These are phyloP conservation scores for Eilema caniola DNA, from an alignment of 2,888 invertebrate genomes.

Conservation along the genomic window DNA sequence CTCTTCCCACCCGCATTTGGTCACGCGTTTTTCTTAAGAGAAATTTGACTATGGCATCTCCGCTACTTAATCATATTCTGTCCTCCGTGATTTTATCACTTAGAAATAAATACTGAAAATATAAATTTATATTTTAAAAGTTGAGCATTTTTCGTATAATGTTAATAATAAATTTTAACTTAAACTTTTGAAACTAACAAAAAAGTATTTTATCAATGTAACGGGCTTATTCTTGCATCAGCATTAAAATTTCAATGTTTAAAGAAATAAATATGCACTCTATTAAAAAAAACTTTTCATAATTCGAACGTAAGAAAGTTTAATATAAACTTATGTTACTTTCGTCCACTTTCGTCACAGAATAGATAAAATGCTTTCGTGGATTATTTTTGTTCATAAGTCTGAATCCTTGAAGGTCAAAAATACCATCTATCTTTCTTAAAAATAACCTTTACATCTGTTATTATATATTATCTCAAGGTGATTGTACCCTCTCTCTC, in stretches of 20 bases:
- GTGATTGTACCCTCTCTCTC: background rate
- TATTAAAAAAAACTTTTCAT: background rate
- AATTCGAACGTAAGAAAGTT: background rate
- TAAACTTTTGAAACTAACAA: background rate
- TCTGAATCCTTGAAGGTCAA: background rate
- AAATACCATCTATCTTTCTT: background rate
- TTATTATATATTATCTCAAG: background rate
- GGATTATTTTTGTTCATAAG: background rate
- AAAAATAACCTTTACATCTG: background rate
- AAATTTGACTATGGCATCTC: too few species aligned
- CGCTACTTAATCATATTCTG: too few species aligned
- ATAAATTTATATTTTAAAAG: background rate
- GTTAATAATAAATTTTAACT: background rate
- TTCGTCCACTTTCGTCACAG: too few species aligned
- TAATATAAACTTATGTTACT: background rate
- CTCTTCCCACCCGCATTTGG: too few species aligned
- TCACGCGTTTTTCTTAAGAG: too few species aligned
- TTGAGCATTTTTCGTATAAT: background rate
- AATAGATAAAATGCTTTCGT: too few species aligned
- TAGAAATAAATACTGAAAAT: too few species aligned
- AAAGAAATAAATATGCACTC: background rate
- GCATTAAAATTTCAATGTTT: background rate
- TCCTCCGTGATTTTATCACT: too few species aligned
- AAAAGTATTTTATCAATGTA: constrained; percentile 1
- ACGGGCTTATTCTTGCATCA: background rate